Conservation (phyloP, 2,113 vertebrate genomes). For the Paradoxurus hermaphroditus region DNA sequence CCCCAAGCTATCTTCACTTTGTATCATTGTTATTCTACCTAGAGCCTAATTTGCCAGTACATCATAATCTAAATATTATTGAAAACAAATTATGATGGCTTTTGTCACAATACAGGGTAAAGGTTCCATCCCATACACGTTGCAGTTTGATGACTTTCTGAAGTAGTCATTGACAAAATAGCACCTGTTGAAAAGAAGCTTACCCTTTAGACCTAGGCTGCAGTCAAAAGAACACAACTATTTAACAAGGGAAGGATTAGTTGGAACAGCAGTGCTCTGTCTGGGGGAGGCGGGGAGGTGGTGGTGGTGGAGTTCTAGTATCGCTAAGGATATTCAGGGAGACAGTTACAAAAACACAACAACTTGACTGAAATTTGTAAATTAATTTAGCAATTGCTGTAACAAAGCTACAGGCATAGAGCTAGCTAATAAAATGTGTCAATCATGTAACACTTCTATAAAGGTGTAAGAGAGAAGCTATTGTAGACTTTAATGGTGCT, state of each 20-base stretch:
- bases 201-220: background rate
- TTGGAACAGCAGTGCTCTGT: background rate
- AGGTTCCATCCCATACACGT: background rate
- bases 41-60: background rate
- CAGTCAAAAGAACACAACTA: background rate
- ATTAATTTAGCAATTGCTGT: slow-evolving; percentile 73
- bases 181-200: background rate
- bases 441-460: slow-evolving; percentile 62
- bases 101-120: background rate
- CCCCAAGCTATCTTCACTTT: background rate
- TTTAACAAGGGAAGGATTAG: slow-evolving; percentile 28
- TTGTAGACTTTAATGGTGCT: slow-evolving; percentile 48
- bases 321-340: slow-evolving; percentile 43
- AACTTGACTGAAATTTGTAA: slow-evolving; percentile 54
- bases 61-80: background rate
- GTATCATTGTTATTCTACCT: background rate
- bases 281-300: background rate
- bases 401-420: slow-evolving; percentile 46
- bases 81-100: background rate
- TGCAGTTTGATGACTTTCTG: background rate
- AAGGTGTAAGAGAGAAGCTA: slow-evolving; percentile 43
- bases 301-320: background rate
- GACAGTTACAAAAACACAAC: slow-evolving; percentile 54
- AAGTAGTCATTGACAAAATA: slow-evolving; percentile 16
- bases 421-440: slow-evolving; percentile 71